Evolutionary conservation across 2,888 invertebrate species (phyloP), one percentile per base, ranked within the genome.

Genomic region (Calliopum simillimum): DNA sequence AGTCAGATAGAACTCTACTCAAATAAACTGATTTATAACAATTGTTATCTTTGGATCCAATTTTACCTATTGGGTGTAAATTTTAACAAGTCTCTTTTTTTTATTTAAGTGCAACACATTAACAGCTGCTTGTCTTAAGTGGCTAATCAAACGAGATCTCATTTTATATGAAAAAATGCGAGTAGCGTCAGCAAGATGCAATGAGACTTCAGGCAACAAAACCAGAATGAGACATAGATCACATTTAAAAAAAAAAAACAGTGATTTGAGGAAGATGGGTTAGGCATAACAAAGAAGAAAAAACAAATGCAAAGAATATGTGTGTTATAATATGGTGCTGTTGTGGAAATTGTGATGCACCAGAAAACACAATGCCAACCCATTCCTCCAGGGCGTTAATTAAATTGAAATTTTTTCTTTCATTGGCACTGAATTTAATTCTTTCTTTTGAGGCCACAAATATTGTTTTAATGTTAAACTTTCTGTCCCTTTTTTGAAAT

Each of bases 91-190:
- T 33, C 33, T 55, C 5, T 4, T 25, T 12, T n/a, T 58, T 47
- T 41, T 21, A 33, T 53, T 51, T 19, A 5, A 33, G 55, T n/a
- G n/a, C 44, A 41, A 25, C 46, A 33, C 69, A 62, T 56, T 63
- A 56, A 62, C 69, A 69, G 63, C 63, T 56, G 68, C 70, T 44
- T 47, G 71, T 19, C 43, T 13, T 55, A 62, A 58, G 59, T 59
- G 49, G 47, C 62, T 16, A 59, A 58, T 67, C 33, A 49, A 67
- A 49, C n/a, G 56, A 16, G 44, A 67, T 55, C 51, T 64, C 53
- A 53, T 14, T 59, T 56, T 56, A 14, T 16, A 21, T 66, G 56
- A 5, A 8, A 56, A 71, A 72, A 19, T 46, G 11, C 41, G 47
- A 4, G 46, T 61, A 71, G 71, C 19, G 23, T 33, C 46, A 33